Conservation (phyloP, 2,113 vertebrate genomes). For the Rostratula benghalensis region DNA sequence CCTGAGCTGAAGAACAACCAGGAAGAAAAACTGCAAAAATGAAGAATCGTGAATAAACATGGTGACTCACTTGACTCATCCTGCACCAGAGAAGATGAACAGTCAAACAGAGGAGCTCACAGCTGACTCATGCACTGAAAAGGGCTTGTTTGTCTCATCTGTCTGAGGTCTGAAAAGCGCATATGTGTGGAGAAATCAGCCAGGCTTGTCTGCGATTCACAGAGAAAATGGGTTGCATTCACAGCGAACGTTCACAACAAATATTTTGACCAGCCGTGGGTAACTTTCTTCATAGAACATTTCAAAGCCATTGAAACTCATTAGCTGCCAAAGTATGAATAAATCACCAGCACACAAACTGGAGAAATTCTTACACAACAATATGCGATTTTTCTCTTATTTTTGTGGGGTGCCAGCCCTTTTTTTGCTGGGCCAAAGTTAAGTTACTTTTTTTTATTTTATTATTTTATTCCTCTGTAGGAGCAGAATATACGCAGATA, state of each 20-base stretch:
- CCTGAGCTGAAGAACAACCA: not conserved
- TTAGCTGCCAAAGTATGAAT: not conserved
- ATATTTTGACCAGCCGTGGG: not conserved
- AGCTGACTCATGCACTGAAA: not conserved
- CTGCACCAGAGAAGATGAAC: not conserved
- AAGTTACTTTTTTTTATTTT: not conserved
- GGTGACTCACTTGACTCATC: not conserved
- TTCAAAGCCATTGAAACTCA: not conserved
- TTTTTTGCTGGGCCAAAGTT: not conserved
- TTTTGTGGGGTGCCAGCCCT: not conserved
- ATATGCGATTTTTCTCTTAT: not conserved
- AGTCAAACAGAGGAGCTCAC: not conserved
- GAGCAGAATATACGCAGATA: not conserved
- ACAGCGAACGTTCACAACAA: not conserved
- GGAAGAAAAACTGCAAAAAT: not conserved
- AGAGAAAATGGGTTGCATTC: not conserved
- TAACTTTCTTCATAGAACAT: not conserved
- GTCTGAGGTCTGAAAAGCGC: not conserved
- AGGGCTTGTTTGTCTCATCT: not conserved
- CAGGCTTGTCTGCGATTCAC: not conserved
- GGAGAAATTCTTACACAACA: not conserved
- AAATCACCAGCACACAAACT: not conserved
- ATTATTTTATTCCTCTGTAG: not conserved
- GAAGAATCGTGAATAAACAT: not conserved
- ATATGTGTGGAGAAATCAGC: not conserved